Base-by-base conservation (phyloP, 1,140 invertebrate species). In the Zaprionus gabonicus region DNA sequence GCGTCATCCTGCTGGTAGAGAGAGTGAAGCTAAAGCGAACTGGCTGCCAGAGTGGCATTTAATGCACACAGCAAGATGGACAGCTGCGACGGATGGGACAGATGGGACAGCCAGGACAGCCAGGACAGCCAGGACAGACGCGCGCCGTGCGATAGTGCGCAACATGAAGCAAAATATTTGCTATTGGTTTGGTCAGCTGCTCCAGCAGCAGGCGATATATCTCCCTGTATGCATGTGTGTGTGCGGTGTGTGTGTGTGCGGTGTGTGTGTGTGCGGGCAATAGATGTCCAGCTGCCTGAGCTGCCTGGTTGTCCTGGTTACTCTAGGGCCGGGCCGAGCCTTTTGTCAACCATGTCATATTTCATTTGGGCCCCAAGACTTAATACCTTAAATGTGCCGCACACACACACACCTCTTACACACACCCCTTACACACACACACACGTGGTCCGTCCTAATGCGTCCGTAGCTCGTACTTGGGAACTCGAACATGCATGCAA, bases 311-410 rank as follows among this genome's bases (percentile, higher is more conserved):
- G 23, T 51, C 46, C 46, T 12, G 78, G 69, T 80, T 70, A 51
- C 58, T 41, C 44, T 13, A 31, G 69, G 71, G 34, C 58, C 79
- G 53, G 15, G 51, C 57, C 72, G 70, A 72, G 77, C 77, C 83
- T 86, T 87, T 88, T 87, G 83, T 87, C 84, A 87, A 82, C 71
- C 79, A 88, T 75, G 84, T 88, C 85, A 90, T 88, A 88, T 90
- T 90, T 88, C 84, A 88, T 88, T 88, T 79, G 49, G 41, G 78
- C 81, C 78, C 74, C 78, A 79, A 80, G 81, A 76, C 85, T 68
- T 87, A 87, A 87, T 87, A 88, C 84, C 84, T 88, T 90, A 71
- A 78, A 87, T 75, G 67, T 62, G 63, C 70, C 62, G 20, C 34
- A 44, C 58, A 67, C 53, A 20, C 20, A 20, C 20, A 58, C n/a